A percentile compares a stretch with the other conserved stretches of the same genome.
phyloP scores from a whole-genome alignment of 2,113 vertebrate genomes.

The Ia io region DNA sequence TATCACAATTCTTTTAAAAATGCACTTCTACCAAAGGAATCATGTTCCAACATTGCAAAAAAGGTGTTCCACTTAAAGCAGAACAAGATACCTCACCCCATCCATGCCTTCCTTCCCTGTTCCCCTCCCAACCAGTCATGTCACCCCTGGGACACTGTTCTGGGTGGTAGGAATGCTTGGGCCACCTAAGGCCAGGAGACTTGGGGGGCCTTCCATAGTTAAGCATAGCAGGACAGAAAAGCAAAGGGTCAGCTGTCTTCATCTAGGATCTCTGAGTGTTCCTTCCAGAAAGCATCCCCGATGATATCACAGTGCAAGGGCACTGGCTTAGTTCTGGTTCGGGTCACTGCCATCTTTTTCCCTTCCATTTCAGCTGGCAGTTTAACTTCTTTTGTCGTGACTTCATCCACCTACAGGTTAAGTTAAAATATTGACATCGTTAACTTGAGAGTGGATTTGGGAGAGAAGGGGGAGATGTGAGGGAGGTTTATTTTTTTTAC shows the following conservation, averaged over 20 bases:
- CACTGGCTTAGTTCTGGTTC: constrained; percentile 83
- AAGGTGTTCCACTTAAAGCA: constrained; percentile 17
- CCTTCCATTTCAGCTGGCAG: constrained; percentile 84
- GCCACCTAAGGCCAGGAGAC: neutral
- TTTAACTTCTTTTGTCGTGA: constrained; percentile 85
- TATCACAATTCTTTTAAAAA: neutral
- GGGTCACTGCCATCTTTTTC: constrained; percentile 85
- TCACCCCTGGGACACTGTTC: neutral
- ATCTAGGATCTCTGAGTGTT: constrained; percentile 90
- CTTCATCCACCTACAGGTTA: constrained; percentile 86
- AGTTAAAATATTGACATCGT: neutral
- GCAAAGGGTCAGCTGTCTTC: constrained; percentile 80
- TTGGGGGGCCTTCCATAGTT: neutral
- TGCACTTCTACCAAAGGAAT: constrained; percentile 14
- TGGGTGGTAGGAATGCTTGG: neutral
- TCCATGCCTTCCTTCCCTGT: neutral
- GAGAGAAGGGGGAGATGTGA: neutral
- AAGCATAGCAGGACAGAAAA: neutral
- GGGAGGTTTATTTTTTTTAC: neutral
- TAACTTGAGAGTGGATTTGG: neutral
- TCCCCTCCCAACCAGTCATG: neutral
- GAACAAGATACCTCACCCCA: constrained; percentile 1
- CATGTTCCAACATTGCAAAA: neutral
- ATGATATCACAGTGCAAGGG: constrained; percentile 91
- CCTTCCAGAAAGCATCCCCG: constrained; percentile 95